Evolutionary conservation across 2,888 invertebrate species (phyloP).

Genomic region (Cyrtodaria siliqua): DNA sequence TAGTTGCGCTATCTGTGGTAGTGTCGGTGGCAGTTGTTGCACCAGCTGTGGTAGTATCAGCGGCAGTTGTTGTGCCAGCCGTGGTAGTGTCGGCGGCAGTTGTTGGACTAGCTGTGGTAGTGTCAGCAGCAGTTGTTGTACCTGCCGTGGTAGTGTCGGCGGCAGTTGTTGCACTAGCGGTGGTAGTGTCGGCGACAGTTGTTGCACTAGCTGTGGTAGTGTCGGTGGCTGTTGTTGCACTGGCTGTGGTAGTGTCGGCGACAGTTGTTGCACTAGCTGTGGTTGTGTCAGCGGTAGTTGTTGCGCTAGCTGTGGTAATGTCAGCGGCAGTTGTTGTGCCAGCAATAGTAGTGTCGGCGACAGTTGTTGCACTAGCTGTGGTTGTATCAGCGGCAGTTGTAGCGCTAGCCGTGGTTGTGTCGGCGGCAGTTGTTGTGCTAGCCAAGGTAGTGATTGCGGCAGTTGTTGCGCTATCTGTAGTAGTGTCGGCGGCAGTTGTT

Average conservation of each 20-base stretch:
- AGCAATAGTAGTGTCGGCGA: background rate
- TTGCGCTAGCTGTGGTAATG: background rate
- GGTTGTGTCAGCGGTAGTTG: background rate
- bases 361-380: background rate
- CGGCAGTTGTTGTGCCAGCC: background rate
- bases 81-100: background rate
- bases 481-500: conserved; percentile 3
- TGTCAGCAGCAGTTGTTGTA: background rate
- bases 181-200: conserved; percentile 3
- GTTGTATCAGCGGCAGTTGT: conserved; percentile 1
- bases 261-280: background rate
- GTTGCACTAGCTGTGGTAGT: background rate
- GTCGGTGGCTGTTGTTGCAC: background rate
- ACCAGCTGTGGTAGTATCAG: background rate
- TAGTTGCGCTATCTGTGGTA: conserved; percentile 4
- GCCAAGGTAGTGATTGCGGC: conserved; percentile 7
- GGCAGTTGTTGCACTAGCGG: background rate
- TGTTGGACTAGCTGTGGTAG: background rate
- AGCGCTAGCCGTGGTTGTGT: background rate
- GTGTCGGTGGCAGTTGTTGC: background rate
- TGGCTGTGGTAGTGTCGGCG: background rate
- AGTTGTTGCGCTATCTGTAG: background rate
- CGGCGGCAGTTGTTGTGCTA: background rate
- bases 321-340: background rate
- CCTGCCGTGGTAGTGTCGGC: conserved; percentile 1